A percentile compares a stretch with the other conserved stretches of the same genome.
phyloP scores from a whole-genome alignment of 2,113 vertebrate species.

The Aegotheles bennettii region DNA sequence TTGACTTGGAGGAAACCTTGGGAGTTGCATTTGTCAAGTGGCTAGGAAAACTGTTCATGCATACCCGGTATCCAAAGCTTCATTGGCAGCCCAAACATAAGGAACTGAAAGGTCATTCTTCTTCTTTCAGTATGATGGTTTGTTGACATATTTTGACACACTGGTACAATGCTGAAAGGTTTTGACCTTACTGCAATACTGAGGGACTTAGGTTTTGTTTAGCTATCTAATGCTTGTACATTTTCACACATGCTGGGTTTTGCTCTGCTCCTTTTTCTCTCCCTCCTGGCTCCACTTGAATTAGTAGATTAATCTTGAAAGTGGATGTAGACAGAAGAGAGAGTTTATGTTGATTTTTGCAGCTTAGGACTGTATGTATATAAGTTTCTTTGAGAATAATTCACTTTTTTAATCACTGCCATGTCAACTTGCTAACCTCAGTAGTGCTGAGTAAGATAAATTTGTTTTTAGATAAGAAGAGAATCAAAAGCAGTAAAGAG shows the following conservation, averaged over 20 bases:
- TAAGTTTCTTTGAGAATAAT: background rate
- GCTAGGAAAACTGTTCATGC: conserved; percentile 72
- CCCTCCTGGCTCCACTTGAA: background rate
- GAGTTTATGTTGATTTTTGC: background rate
- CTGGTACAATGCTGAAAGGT: conserved; percentile 71
- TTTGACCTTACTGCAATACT: conserved; percentile 72
- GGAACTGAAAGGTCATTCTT: conserved; percentile 81
- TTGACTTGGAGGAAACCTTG: conserved; percentile 65
- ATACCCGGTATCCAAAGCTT: conserved; percentile 63
- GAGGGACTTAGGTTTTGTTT: conserved; percentile 54
- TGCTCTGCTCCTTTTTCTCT: background rate
- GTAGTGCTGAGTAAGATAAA: background rate
- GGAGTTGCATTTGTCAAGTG: conserved; percentile 73
- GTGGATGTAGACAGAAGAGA: background rate
- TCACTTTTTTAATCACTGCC: background rate
- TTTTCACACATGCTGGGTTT: conserved; percentile 25
- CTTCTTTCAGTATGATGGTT: conserved; percentile 75
- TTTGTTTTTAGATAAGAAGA: background rate
- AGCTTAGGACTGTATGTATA: background rate
- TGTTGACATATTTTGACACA: conserved; percentile 86
- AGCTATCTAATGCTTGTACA: conserved; percentile 7
- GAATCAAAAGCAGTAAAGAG: background rate
- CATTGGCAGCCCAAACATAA: conserved; percentile 67
- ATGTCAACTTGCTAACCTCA: background rate
- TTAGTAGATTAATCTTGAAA: conserved; percentile 18